phyloP scores from a whole-genome alignment of 1,140 invertebrate genomes.

The Scaptomyza montana region DNA sequence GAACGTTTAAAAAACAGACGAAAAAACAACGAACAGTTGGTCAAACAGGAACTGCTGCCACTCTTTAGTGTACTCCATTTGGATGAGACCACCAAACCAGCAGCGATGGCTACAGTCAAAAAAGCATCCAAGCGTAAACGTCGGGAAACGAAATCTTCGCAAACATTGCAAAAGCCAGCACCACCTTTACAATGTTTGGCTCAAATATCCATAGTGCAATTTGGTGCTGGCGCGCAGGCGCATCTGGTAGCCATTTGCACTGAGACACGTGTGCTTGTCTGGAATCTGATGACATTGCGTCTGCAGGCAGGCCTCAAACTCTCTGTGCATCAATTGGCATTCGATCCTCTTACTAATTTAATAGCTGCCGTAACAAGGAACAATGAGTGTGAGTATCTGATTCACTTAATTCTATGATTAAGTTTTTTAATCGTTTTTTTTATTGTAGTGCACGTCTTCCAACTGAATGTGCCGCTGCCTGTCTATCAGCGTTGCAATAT shows the following conservation, averaged over 20 bases:
- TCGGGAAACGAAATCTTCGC: slow-evolving; percentile 6
- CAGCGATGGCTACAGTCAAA: background rate
- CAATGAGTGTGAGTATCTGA: slow-evolving; percentile 85
- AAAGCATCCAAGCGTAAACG: slow-evolving; percentile 24
- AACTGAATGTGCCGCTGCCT: slow-evolving; percentile 85
- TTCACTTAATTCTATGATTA: background rate
- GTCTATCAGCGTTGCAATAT: slow-evolving; percentile 85
- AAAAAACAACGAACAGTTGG: slow-evolving; percentile 41
- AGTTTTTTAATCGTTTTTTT: background rate
- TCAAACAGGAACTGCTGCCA: slow-evolving; percentile 57
- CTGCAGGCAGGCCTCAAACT: slow-evolving; percentile 83
- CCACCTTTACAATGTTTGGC: slow-evolving; percentile 68
- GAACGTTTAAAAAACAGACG: slow-evolving; percentile 42
- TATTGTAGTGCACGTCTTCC: slow-evolving; percentile 86
- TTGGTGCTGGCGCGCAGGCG: slow-evolving; percentile 87
- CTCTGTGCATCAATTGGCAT: slow-evolving; percentile 85
- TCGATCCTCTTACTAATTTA: slow-evolving; percentile 87
- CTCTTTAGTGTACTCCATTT: slow-evolving; percentile 64
- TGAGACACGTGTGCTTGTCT: slow-evolving; percentile 86
- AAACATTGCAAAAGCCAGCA: background rate
- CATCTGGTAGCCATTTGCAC: slow-evolving; percentile 87
- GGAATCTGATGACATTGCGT: slow-evolving; percentile 89
- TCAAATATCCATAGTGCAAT: slow-evolving; percentile 84
- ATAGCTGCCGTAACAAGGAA: slow-evolving; percentile 88
- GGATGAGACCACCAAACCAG: slow-evolving; percentile 47